Conservation (phyloP, 2,888 invertebrate species). For the Zygogramma bicolorata region DNA sequence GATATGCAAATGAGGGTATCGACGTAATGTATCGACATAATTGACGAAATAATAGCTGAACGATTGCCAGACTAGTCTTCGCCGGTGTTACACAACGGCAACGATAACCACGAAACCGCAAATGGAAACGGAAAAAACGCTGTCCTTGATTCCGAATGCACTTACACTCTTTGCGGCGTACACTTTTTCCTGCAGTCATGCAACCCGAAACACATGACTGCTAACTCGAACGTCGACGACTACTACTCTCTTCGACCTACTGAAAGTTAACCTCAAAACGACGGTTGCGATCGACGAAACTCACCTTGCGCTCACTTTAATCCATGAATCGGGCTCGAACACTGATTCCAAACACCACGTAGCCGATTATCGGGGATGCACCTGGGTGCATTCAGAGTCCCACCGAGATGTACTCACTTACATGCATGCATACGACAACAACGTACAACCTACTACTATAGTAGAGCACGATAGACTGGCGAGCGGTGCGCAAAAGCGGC, state of each 20-base stretch:
- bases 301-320: constrained; percentile 43
- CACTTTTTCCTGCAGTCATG: constrained; percentile 34
- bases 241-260: constrained; percentile 58
- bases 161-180: constrained; percentile 3
- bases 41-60: no score
- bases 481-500: constrained; percentile 43
- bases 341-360: constrained; percentile 36
- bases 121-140: background rate
- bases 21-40: no score
- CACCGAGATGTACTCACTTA: constrained; percentile 27
- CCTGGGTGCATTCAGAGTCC: constrained; percentile 40
- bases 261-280: constrained; percentile 45
- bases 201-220: constrained; percentile 56
- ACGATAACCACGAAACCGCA: background rate
- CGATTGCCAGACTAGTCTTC: background rate
- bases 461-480: constrained; percentile 46
- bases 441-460: constrained; percentile 35
- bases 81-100: background rate
- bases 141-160: constrained; percentile 2
- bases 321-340: constrained; percentile 29
- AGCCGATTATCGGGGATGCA: constrained; percentile 34
- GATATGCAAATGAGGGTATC: no score
- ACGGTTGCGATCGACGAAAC: constrained; percentile 36
- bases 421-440: no score
- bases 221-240: constrained; percentile 47